These are phyloP conservation scores for Phrynocephalus forsythii DNA, from an alignment of 2,797 vertebrate genomes.

Conservation along the genomic window DNA sequence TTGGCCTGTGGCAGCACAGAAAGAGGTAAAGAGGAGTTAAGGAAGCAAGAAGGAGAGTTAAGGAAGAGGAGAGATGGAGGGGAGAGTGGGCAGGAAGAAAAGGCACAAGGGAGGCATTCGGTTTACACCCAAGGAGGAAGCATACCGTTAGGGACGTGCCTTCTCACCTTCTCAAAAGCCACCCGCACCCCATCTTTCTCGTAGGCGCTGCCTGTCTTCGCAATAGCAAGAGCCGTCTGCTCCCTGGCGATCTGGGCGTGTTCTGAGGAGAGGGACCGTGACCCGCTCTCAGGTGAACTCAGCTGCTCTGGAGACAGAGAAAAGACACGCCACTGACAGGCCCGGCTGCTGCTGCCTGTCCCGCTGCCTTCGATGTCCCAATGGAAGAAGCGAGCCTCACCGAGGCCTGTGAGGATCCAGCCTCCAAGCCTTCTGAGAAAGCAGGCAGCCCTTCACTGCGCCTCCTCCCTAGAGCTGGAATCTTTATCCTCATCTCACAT, in stretches of 20 bases:
- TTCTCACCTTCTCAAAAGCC: constrained; percentile 76
- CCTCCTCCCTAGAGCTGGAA: not conserved
- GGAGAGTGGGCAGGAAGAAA: not conserved
- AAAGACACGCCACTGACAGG: not conserved
- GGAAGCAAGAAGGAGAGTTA: too few relatives aligned
- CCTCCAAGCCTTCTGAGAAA: too few relatives aligned
- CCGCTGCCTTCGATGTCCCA: too few relatives aligned
- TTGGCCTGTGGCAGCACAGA: constrained; percentile 68
- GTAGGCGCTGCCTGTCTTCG: constrained; percentile 71
- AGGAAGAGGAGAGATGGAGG: not conserved
- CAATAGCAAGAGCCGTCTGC: constrained; percentile 77
- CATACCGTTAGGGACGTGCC: too few relatives aligned
- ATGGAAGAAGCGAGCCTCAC: too few relatives aligned
- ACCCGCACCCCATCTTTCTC: constrained; percentile 74
- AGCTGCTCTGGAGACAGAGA: constrained; percentile 67
- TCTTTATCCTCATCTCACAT: too few relatives aligned
- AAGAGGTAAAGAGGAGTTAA: constrained; percentile 52
- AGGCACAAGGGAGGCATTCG: not conserved
- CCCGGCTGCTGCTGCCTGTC: too few relatives aligned
- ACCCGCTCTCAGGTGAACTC: constrained; percentile 44
- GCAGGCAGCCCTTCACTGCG: too few relatives aligned
- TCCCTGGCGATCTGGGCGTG: constrained; percentile 78
- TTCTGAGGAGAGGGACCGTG: constrained; percentile 72
- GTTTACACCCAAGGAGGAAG: too few relatives aligned
- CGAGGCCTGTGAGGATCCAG: too few relatives aligned